Evolutionary conservation across 1,140 invertebrate genomes (phyloP).

Genomic region (Pinna nobilis): DNA sequence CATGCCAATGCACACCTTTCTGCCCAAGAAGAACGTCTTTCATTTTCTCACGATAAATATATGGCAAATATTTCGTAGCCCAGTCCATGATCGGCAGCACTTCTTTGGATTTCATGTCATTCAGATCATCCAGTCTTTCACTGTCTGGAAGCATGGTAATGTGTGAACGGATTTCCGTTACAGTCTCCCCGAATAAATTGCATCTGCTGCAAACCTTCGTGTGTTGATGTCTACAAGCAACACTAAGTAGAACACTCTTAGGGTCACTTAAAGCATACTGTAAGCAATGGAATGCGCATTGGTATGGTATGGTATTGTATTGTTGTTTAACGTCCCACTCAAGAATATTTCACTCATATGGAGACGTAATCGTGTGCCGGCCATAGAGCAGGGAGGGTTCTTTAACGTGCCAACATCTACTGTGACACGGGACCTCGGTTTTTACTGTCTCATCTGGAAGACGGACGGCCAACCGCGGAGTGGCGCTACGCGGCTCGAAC

Average conservation of each 20-base stretch:
- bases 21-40: slow-evolving; percentile 27
- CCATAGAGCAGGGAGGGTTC: too few relatives aligned
- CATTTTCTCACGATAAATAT: slow-evolving; percentile 12
- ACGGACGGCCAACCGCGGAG: too few relatives aligned
- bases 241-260: background rate
- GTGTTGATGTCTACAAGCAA: background rate
- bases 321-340: too few relatives aligned
- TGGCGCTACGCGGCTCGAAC: too few relatives aligned
- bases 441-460: too few relatives aligned
- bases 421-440: too few relatives aligned
- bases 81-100: slow-evolving; percentile 21
- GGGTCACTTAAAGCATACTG: background rate
- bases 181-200: background rate
- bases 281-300: background rate
- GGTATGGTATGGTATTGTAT: too few relatives aligned
- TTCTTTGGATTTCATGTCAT: background rate
- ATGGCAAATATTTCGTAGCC: slow-evolving; percentile 31
- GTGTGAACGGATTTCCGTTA: background rate
- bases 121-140: background rate
- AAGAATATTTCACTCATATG: too few relatives aligned
- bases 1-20: slow-evolving; percentile 23
- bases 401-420: too few relatives aligned
- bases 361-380: too few relatives aligned
- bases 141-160: too few relatives aligned
- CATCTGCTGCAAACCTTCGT: background rate